These are phyloP conservation scores for Pica pica DNA, from an alignment of 2,113 vertebrate genomes.

Conservation along the genomic window DNA sequence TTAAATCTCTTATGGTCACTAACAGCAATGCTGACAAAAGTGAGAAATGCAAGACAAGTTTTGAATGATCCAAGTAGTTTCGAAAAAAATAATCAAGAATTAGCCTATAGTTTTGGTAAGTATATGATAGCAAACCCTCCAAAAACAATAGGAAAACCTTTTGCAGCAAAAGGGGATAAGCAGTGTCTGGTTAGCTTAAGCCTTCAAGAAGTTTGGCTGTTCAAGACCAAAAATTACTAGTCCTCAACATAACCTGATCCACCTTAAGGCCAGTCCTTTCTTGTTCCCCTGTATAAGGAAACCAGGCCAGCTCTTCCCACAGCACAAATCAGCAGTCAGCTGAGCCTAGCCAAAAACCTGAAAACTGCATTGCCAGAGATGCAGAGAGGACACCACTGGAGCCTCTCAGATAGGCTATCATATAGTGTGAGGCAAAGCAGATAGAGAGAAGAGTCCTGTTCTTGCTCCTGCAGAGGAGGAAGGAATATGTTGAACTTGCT, in stretches of 20 bases:
- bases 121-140: background rate
- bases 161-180: background rate
- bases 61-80: background rate
- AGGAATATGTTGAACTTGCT: background rate
- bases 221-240: background rate
- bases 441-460: background rate
- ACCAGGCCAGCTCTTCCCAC: background rate
- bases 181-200: background rate
- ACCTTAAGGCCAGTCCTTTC: background rate
- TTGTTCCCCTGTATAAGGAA: background rate
- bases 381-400: background rate
- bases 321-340: background rate
- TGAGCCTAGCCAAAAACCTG: background rate
- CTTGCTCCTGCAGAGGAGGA: background rate
- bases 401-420: background rate
- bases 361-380: background rate
- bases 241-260: background rate
- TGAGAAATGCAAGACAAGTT: background rate
- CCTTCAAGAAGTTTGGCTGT: background rate
- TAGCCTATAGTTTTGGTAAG: background rate
- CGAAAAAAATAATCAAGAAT: background rate
- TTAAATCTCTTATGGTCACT: background rate
- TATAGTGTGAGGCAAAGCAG: background rate
- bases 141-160: background rate
- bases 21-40: background rate